Base-by-base conservation (phyloP, 2,113 vertebrate species). In the Anarrhichthys ocellatus region DNA sequence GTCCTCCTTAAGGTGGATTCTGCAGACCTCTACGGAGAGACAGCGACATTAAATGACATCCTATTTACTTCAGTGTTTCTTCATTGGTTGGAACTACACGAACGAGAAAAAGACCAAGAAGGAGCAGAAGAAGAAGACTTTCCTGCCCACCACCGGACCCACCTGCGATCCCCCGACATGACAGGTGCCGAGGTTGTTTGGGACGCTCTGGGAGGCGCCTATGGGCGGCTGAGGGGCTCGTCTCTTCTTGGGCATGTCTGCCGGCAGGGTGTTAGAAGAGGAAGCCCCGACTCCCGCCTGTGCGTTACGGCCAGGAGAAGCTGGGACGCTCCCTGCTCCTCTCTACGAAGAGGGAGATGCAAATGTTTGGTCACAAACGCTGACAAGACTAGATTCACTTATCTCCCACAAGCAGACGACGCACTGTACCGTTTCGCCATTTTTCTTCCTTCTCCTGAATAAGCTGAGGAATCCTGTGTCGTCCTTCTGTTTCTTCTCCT, bases 391-490 rank as follows among this genome's bases (percentile, higher is more conserved):
- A 48, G 44, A 48, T 7, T 48, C 14, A 75, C 24, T 59, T 6
- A 1, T 4, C 6, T 17, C 2, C 1, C 7, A 5, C 20, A 42
- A 9, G 4, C 18, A 5, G 20, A 27, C 3, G 2, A 20, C 94
- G 73, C 91, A 20, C 36, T 13, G 24, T 50, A 99, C 98, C 94
- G 93, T 92, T 48, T 97, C 95, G 17, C 92, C 83, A 77, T 95
- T 96, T 91, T 98, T 98, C 92, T 96, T 98, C 89, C 83, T 96
- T 87, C 95, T 95, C 64, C 96, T 95, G 89, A 99, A 99, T 86
- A 99, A 95, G 69, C 96, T 93, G 88, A 99, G 96, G 83, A 99
- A 97, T 0, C 97, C 93, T 78, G 94, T 95, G 73, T 92, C 96
- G 91, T 96, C 96, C 79, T 96, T 97, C 71, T 95, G 95, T 75